These are phyloP conservation scores for Mirza zaza DNA, from an alignment of 2,113 vertebrate species.

Conservation along the genomic window DNA sequence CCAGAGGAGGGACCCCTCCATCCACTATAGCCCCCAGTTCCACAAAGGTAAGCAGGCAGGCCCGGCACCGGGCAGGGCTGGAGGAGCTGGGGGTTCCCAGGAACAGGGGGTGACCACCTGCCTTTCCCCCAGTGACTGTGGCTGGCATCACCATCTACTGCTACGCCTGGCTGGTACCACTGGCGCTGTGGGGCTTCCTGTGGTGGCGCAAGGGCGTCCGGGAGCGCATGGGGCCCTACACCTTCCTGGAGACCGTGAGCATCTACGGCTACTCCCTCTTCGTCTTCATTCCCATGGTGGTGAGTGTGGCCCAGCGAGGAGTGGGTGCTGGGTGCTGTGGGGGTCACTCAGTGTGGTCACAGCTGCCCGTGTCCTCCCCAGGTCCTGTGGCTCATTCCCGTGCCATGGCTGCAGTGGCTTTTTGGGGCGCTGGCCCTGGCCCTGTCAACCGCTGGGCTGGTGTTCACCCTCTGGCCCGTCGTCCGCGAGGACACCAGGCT, in stretches of 20 bases:
- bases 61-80: background rate
- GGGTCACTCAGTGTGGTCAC: accelerated
- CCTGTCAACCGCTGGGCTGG: slow-evolving; percentile 87
- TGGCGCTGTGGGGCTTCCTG: slow-evolving; percentile 90
- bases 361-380: slow-evolving; percentile 48
- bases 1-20: slow-evolving; percentile 75
- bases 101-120: background rate
- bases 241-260: slow-evolving; percentile 91
- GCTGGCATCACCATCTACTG: slow-evolving; percentile 88
- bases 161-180: slow-evolving; percentile 90
- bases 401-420: slow-evolving; percentile 87
- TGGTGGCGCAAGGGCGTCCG: slow-evolving; percentile 86
- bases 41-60: slow-evolving; percentile 86
- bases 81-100: accelerated
- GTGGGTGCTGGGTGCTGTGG: accelerated
- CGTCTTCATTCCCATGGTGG: slow-evolving; percentile 90
- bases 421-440: slow-evolving; percentile 85
- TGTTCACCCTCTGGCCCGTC: slow-evolving; percentile 89
- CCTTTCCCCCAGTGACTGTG: slow-evolving; percentile 83
- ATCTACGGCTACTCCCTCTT: slow-evolving; percentile 93
- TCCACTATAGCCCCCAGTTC: slow-evolving; percentile 91
- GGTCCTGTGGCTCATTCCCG: slow-evolving; percentile 90
- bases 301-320: slow-evolving; percentile 76
- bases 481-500: slow-evolving; percentile 86
- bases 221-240: slow-evolving; percentile 83